A percentile compares a stretch with the other conserved stretches of the same genome.
These are phyloP conservation scores for Chiloscyllium plagiosum DNA, from an alignment of 2,113 vertebrate genomes.

Conservation along the genomic window DNA sequence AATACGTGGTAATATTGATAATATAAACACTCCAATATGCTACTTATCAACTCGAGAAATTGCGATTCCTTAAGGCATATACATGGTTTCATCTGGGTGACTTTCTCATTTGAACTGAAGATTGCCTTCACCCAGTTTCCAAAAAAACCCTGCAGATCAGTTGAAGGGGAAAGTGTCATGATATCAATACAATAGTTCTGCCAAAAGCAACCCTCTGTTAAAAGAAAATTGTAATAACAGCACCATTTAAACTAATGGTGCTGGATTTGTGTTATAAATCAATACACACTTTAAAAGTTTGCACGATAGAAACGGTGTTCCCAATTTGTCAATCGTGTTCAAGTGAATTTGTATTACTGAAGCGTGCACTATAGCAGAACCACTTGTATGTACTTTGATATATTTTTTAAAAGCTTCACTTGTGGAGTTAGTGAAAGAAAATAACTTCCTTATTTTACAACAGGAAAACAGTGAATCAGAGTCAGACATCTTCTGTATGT, in stretches of 20 bases:
- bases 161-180: neutral
- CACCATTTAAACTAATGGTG: too few species aligned
- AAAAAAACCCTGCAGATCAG: neutral
- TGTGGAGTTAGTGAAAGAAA: neutral
- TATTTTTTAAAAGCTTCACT: neutral
- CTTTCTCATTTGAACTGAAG: neutral
- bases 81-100: neutral
- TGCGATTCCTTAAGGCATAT: neutral
- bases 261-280: too few species aligned
- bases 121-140: neutral
- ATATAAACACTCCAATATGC: neutral
- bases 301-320: too few species aligned
- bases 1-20: neutral
- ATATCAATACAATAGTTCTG: neutral
- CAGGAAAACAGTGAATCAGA: slow-evolving; percentile 91
- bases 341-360: too few species aligned
- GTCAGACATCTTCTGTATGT: slow-evolving; percentile 92
- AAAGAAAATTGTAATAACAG: too few species aligned
- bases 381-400: too few species aligned
- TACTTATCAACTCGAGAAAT: neutral
- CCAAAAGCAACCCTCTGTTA: too few species aligned
- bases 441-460: slow-evolving; percentile 39
- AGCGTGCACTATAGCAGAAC: too few species aligned
- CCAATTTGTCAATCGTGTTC: too few species aligned
- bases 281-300: too few species aligned